phyloP scores from a whole-genome alignment of 1,140 invertebrate genomes.

The Drosophila kurseongensis region DNA sequence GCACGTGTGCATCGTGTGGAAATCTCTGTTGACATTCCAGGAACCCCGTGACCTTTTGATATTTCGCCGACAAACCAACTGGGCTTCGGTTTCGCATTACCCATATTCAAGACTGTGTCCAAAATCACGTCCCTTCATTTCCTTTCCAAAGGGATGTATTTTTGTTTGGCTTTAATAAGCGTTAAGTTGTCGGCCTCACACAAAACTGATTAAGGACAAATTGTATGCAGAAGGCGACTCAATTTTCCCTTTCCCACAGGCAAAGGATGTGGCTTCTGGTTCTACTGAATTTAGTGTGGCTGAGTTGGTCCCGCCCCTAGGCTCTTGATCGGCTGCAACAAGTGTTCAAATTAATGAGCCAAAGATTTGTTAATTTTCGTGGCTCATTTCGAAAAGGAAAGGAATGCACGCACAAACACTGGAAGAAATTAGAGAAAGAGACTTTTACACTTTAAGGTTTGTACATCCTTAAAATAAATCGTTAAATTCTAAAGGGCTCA shows the following conservation, averaged over 20 bases:
- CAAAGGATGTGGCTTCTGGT: constrained; percentile 29
- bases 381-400: constrained; percentile 53
- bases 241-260: constrained; percentile 49
- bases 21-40: constrained; percentile 82
- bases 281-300: constrained; percentile 20
- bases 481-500: no score
- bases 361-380: constrained; percentile 82
- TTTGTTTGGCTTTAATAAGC: constrained; percentile 73
- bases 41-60: constrained; percentile 67
- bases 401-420: constrained; percentile 33
- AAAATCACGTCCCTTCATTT: constrained; percentile 31
- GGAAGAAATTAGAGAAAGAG: background rate
- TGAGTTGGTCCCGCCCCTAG: constrained; percentile 27
- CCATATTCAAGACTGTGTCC: constrained; percentile 17
- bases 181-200: constrained; percentile 71
- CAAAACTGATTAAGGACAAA: constrained; percentile 62
- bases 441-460: no score
- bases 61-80: constrained; percentile 43
- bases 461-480: no score
- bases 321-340: constrained; percentile 45
- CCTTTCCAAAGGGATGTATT: constrained; percentile 7
- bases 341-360: constrained; percentile 80
- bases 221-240: constrained; percentile 61
- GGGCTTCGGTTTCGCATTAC: constrained; percentile 70
- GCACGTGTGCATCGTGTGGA: constrained; percentile 80